Percentiles rank a stretch among this genome's conserved stretches.
phyloP scores from a whole-genome alignment of 2,113 vertebrate genomes.

The Herpetotheres cachinnans region DNA sequence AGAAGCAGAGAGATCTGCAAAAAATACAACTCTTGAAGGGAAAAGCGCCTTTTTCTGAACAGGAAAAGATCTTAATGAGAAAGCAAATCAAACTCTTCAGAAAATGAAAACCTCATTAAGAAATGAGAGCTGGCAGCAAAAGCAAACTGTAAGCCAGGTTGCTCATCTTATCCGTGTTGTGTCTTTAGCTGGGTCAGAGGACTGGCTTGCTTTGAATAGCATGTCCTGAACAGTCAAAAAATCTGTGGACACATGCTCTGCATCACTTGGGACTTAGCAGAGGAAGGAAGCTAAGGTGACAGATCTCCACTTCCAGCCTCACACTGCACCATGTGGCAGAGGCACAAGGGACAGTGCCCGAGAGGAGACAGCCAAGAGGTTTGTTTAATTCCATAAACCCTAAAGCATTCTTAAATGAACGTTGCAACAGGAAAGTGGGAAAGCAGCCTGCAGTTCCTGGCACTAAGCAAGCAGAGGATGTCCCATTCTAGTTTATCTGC shows the following conservation, averaged over 20 bases:
- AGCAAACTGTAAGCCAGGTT: background rate
- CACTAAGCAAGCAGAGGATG: background rate
- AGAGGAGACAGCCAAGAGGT: background rate
- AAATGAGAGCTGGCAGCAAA: background rate
- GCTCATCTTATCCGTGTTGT: background rate
- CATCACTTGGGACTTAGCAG: background rate
- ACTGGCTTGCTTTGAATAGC: background rate
- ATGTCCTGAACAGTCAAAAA: background rate
- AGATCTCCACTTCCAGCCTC: background rate
- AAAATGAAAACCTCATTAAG: background rate
- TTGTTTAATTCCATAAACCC: background rate
- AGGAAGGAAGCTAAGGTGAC: background rate
- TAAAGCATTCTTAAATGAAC: background rate
- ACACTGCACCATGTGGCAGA: background rate
- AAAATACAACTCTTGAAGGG: background rate
- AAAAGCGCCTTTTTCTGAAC: background rate
- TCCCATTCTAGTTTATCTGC: background rate
- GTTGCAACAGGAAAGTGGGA: background rate
- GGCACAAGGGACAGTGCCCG: background rate
- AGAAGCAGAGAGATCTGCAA: background rate
- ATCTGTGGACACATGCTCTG: background rate
- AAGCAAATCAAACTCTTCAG: background rate
- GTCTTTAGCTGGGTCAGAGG: background rate
- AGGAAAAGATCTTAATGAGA: background rate
- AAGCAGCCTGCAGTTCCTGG: background rate